Conservation (phyloP, 2,113 vertebrate species). For the Noturus placidus region DNA sequence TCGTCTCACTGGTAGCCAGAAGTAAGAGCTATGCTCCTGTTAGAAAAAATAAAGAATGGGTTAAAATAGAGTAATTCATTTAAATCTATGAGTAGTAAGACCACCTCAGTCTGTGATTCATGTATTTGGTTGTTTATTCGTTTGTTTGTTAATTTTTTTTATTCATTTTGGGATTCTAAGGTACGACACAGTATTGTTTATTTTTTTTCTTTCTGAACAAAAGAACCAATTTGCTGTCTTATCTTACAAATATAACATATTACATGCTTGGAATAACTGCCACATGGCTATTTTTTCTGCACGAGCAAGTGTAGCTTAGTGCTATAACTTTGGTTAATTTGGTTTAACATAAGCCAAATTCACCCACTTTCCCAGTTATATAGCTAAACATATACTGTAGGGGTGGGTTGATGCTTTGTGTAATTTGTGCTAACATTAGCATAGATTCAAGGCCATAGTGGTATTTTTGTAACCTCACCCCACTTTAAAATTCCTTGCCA, state of each 20-base stretch:
- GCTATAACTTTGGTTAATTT: background rate
- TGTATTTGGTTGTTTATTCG: background rate
- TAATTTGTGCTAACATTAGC: background rate
- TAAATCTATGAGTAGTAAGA: constrained; percentile 57
- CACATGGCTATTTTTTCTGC: background rate
- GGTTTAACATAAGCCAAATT: background rate
- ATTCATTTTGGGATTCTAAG: background rate
- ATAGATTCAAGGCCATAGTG: background rate
- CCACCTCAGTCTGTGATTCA: background rate
- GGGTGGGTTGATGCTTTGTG: background rate
- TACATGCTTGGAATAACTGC: background rate
- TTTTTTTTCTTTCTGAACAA: background rate
- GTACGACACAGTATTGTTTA: background rate
- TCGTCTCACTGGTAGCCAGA: constrained; percentile 2
- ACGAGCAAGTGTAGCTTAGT: background rate
- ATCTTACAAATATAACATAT: background rate
- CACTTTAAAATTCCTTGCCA: background rate
- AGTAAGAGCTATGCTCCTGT: background rate
- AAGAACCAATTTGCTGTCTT: background rate
- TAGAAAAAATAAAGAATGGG: constrained; percentile 2
- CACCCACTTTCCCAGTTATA: background rate
- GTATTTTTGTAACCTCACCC: background rate
- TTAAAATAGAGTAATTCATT: constrained; percentile 58
- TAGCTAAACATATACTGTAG: background rate
- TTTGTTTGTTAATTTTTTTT: background rate